These are phyloP conservation scores for Cheilinus undulatus DNA, from an alignment of 2,113 vertebrate genomes.

Conservation along the genomic window DNA sequence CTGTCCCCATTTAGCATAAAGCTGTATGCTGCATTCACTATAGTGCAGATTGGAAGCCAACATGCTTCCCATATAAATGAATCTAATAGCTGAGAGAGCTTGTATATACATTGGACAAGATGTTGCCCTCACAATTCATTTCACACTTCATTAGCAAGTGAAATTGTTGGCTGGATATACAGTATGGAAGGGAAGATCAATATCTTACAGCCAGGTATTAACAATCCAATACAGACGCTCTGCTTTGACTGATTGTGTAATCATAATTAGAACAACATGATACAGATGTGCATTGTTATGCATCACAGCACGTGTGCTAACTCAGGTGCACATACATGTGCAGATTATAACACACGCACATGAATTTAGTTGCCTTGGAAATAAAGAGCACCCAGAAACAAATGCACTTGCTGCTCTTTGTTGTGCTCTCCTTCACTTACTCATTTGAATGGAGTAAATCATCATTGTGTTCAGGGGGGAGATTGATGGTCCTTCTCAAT, in stretches of 20 bases:
- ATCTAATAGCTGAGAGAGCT: conserved; percentile 50
- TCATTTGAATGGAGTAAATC: conserved; percentile 67
- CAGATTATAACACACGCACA: conserved; percentile 2
- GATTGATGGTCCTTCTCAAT: conserved; percentile 61
- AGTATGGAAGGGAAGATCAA: conserved; percentile 56
- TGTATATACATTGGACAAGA: conserved; percentile 48
- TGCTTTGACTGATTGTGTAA: conserved; percentile 48
- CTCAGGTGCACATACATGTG: not conserved
- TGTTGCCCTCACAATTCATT: conserved; percentile 70
- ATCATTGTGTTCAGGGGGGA: conserved; percentile 52
- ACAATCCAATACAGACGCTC: conserved; percentile 28
- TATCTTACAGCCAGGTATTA: conserved; percentile 62
- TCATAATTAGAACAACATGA: conserved; percentile 38
- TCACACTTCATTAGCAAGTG: conserved; percentile 71
- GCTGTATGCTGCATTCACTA: conserved; percentile 10
- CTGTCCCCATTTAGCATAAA: not conserved
- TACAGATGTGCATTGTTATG: conserved; percentile 2
- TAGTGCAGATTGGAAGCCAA: conserved; percentile 28
- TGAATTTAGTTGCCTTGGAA: conserved; percentile 31
- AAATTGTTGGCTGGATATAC: conserved; percentile 60
- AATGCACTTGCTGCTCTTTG: conserved; percentile 15
- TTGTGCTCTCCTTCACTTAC: not conserved
- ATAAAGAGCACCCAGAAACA: conserved; percentile 20
- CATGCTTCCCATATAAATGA: conserved; percentile 54
- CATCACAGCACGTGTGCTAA: conserved; percentile 11